Percentiles rank a stretch among this genome's conserved stretches.
Conservation (phyloP, 2,113 vertebrate species). For the Pomatorhinus ruficollis region DNA sequence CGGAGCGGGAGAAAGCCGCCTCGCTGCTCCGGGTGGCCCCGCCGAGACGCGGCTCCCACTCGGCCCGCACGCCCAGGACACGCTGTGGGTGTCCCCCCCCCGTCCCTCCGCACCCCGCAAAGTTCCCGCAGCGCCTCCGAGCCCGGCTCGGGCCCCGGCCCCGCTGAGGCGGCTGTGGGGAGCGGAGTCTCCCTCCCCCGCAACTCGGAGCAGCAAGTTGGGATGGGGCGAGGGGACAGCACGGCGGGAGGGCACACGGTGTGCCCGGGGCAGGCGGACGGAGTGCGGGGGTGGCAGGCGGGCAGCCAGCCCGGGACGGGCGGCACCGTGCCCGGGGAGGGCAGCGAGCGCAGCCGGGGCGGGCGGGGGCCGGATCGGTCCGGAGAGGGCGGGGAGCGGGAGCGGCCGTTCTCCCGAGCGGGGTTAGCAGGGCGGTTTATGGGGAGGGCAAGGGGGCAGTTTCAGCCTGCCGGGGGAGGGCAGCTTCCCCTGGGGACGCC, state of each 20-base stretch:
- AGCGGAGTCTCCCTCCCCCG: neutral
- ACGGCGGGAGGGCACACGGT: neutral
- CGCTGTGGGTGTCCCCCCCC: neutral
- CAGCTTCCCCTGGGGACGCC: neutral
- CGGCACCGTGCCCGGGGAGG: neutral
- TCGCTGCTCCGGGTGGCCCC: neutral
- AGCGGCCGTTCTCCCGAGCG: rapidly evolving
- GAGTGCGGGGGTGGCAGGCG: neutral
- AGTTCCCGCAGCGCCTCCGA: neutral
- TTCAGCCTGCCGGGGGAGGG: neutral
- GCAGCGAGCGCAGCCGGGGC: neutral
- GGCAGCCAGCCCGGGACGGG: neutral
- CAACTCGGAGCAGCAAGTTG: neutral
- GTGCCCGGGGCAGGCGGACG: neutral
- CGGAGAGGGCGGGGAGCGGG: neutral
- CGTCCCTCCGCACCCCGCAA: neutral
- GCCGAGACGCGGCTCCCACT: neutral
- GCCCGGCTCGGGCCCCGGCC: neutral
- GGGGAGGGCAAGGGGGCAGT: neutral
- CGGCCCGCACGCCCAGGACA: neutral
- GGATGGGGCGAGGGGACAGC: neutral
- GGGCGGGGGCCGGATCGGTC: neutral
- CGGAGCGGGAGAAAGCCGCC: neutral
- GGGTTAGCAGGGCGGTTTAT: neutral
- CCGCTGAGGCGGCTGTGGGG: neutral